Conservation (phyloP, 92 coral and sea anemone species). For the Plumapathes pennacea region DNA sequence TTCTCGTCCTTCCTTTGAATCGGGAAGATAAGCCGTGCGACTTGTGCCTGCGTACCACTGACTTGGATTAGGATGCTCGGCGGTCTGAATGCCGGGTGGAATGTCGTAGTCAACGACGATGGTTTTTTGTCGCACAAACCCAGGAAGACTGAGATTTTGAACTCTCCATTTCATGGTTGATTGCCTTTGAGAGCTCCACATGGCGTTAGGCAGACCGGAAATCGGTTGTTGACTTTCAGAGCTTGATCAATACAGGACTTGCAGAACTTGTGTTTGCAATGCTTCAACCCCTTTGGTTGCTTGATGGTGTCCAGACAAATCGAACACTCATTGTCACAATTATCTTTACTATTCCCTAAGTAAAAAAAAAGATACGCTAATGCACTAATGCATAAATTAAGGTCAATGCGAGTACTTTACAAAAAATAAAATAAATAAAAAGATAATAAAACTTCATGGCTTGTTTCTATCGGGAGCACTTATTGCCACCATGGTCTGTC, state of each 20-base stretch:
- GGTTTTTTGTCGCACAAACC: conserved; percentile 23
- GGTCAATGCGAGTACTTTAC: no score
- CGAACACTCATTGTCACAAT: no score
- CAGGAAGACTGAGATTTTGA: conserved; percentile 46
- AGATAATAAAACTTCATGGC: no score
- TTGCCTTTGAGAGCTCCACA: conserved; percentile 1
- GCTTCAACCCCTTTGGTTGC: conserved; percentile 52
- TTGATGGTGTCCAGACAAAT: conserved; percentile 36
- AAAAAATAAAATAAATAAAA: no score
- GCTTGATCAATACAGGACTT: conserved; percentile 48
- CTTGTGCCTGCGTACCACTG: conserved; percentile 36
- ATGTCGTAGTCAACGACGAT: conserved; percentile 17
- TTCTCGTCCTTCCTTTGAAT: conserved; percentile 52
- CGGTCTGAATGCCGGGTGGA: conserved; percentile 25
- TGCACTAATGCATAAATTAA: no score
- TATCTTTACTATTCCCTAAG: no score
- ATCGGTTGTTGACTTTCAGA: conserved; percentile 5
- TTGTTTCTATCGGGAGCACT: no score
- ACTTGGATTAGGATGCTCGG: conserved; percentile 61
- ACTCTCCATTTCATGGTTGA: conserved; percentile 37
- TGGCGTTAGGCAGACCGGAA: conserved; percentile 52
- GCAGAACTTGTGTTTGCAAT: conserved; percentile 69
- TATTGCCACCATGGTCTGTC: no score
- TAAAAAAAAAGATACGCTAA: no score
- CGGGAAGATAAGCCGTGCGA: conserved; percentile 59